Conservation (phyloP, 2,113 vertebrate genomes). For the Nannospalax galili region DNA sequence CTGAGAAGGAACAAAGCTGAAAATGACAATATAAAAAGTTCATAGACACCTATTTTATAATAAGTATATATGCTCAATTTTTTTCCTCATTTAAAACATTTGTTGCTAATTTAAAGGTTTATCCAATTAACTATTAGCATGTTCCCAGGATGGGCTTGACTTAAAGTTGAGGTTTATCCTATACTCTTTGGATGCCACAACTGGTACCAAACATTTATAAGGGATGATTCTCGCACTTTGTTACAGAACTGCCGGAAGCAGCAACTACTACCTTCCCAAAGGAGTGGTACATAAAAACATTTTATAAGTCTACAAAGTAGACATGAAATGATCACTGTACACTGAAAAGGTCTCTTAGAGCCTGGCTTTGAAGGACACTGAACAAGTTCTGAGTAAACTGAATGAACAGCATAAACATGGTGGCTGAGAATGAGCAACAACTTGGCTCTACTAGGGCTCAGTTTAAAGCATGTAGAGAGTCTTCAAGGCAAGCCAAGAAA, state of each 20-base stretch:
- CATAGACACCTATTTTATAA: conserved; percentile 53
- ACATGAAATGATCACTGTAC: background rate
- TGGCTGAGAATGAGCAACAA: conserved; percentile 9
- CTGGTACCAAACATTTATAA: background rate
- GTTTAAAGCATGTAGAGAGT: background rate
- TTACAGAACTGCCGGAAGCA: conserved; percentile 10
- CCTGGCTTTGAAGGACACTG: conserved; percentile 13
- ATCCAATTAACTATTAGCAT: conserved; percentile 29
- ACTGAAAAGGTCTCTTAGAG: background rate
- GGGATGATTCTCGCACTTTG: background rate
- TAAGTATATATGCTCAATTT: background rate
- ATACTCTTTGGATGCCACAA: background rate
- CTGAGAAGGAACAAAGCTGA: conserved; percentile 5
- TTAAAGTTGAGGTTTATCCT: conserved; percentile 34
- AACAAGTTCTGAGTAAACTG: background rate
- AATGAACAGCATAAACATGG: background rate
- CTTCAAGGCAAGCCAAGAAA: background rate
- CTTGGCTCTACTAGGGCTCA: background rate
- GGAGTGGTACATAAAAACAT: conserved; percentile 4
- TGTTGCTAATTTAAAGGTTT: conserved; percentile 49
- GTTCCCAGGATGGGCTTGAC: background rate
- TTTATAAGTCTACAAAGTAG: conserved; percentile 2
- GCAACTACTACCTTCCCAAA: conserved; percentile 42
- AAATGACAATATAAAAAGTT: conserved; percentile 46
- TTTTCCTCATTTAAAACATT: background rate